Conservation (phyloP, 1,140 invertebrate genomes). For the Watersipora subatra region DNA sequence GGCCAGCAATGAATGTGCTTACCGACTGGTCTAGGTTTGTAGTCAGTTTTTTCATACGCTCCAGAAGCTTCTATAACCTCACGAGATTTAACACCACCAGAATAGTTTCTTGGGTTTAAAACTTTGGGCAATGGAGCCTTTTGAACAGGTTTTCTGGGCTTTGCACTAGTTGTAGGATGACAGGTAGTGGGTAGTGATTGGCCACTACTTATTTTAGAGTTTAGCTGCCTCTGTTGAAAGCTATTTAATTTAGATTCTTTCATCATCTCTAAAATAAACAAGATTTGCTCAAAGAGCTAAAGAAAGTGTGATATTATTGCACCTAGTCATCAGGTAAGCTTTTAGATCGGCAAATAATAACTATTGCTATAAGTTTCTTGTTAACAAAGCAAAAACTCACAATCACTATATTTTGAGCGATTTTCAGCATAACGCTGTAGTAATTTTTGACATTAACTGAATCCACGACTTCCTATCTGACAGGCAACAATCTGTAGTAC, state of each 20-base stretch:
- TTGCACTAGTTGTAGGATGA: conserved; percentile 24
- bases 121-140: conserved; percentile 16
- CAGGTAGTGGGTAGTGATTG: conserved; percentile 18
- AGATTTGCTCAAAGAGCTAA: neutral
- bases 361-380: too few species aligned
- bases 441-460: too few species aligned
- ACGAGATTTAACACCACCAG: conserved; percentile 19
- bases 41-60: conserved; percentile 33
- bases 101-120: conserved; percentile 19
- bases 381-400: too few species aligned
- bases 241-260: conserved; percentile 33
- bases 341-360: too few species aligned
- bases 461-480: too few species aligned
- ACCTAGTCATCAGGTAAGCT: too few species aligned
- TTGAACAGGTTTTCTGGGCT: conserved; percentile 13
- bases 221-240: conserved; percentile 31
- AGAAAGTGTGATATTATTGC: neutral
- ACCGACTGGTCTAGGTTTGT: conserved; percentile 17
- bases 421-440: too few species aligned
- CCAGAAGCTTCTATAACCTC: conserved; percentile 31
- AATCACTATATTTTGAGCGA: too few species aligned
- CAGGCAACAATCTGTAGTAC: too few species aligned
- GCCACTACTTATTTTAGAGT: conserved; percentile 26
- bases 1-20: too few species aligned
- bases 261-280: conserved; percentile 32